phyloP scores from a whole-genome alignment of 2,797 vertebrate species.

The Acanthornis magna region DNA sequence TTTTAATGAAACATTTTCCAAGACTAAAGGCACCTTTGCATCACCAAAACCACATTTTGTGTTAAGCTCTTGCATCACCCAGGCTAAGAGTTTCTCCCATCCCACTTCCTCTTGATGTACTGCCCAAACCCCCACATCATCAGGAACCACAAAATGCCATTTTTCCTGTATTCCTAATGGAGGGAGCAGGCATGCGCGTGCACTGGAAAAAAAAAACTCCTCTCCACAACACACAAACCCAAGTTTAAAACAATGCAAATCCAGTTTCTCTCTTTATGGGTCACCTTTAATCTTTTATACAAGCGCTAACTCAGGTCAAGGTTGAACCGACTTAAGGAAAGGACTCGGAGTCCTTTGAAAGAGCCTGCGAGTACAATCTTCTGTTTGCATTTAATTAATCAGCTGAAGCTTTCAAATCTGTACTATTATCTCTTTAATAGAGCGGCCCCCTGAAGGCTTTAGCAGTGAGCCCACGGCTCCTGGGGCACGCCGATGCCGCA shows the following conservation, averaged over 20 bases:
- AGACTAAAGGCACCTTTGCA: background rate
- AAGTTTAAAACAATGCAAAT: constrained; percentile 1
- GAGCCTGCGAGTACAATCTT: background rate
- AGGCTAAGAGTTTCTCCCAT: background rate
- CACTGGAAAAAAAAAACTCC: background rate
- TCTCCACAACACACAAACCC: background rate
- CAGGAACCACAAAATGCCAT: background rate
- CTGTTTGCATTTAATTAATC: constrained; percentile 66
- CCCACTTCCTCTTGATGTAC: accelerated
- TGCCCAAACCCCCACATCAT: accelerated
- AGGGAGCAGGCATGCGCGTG: accelerated
- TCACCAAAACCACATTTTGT: background rate
- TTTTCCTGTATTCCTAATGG: background rate
- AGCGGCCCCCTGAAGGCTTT: background rate
- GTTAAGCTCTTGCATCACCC: background rate
- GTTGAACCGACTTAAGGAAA: constrained; percentile 9
- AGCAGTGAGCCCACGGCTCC: background rate
- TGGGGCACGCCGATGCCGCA: background rate
- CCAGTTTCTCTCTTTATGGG: background rate
- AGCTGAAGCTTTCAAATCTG: constrained; percentile 45
- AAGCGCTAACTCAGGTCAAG: constrained; percentile 7
- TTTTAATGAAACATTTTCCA: background rate
- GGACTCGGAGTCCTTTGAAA: constrained; percentile 12
- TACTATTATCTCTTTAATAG: constrained; percentile 53
- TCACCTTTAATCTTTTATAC: constrained; percentile 8